Base-by-base conservation (phyloP, 2,113 vertebrate species). In the Colinus virginianus region DNA sequence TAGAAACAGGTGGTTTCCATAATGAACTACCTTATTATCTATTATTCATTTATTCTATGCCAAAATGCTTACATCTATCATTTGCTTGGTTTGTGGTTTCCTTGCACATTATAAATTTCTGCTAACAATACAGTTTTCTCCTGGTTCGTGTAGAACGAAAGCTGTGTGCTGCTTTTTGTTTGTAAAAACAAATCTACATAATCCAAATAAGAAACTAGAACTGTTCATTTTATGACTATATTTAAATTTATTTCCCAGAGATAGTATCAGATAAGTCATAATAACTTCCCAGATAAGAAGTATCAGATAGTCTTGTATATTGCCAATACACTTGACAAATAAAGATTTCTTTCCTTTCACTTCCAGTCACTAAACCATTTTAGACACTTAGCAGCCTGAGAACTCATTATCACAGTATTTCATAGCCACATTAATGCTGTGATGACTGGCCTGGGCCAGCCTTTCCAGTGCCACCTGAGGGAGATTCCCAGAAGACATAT, bases 1-100 rank as follows among this genome's bases (percentile, higher is more conserved):
- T 67, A 82, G 75, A 71, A 92, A 43, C 71, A 93, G 66, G 90
- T 85, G 67, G 45, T 70, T 95, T 88, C 59, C 42, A 61, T 81
- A 85, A 93, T 38, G 42, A 94, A 34, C 51, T 43, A 55, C 68
- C 38, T 87, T 49, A 62, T 90, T 85, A 87, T 85, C 70, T 62
- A 56, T 80, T 81, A 80, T 72, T 82, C 55, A 85, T 94, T 72
- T 56, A 85, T 74, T 87, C 38, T 17, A 34, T 18, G 19, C 67
- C 77, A 88, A 86, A 89, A 75, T 36, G 20, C 64, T 89, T 45
- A 62, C 56, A 66, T 34, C 51, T 64, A 43, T 42, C 66, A 16
- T 48, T 90, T 4, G 4, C 48, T 74, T 49, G 49, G 55, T 80
- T 85, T 92, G 42, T 63, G 34, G 28, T 32, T 26, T 51, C 46